Percentiles rank a stretch among this genome's conserved stretches.
These are phyloP conservation scores for Herpailurus yagouaroundi DNA, from an alignment of 2,113 vertebrate genomes.

Conservation along the genomic window DNA sequence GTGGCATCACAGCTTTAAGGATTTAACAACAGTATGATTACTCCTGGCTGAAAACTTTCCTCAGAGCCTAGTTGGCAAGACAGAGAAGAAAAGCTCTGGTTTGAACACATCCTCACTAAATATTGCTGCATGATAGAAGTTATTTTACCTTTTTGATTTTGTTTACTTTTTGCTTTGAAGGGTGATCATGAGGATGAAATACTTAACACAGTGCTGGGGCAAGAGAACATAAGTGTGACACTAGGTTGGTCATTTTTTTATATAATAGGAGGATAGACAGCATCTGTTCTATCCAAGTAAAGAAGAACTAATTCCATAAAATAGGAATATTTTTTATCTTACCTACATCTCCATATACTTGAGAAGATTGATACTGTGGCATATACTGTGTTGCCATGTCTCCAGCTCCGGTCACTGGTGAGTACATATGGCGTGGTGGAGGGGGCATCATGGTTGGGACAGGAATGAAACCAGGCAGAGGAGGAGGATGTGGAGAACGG, in stretches of 20 bases:
- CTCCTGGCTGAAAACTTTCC: slow-evolving; percentile 17
- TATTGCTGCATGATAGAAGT: not conserved
- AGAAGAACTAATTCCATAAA: not conserved
- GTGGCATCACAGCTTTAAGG: not conserved
- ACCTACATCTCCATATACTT: slow-evolving; percentile 97
- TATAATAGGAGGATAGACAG: not conserved
- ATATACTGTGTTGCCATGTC: slow-evolving; percentile 96
- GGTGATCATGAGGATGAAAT: not conserved
- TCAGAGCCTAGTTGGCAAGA: not conserved
- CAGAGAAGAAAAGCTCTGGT: not conserved
- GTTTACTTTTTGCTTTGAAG: slow-evolving; percentile 31
- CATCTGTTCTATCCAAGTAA: not conserved
- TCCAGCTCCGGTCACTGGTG: slow-evolving; percentile 92
- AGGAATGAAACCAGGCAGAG: slow-evolving; percentile 95
- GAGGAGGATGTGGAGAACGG: slow-evolving; percentile 93
- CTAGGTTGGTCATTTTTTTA: slow-evolving; percentile 39
- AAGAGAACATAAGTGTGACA: not conserved
- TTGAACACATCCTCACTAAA: not conserved
- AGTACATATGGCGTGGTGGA: slow-evolving; percentile 93
- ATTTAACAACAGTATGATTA: not conserved
- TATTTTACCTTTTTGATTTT: slow-evolving; percentile 44
- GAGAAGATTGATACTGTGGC: slow-evolving; percentile 95
- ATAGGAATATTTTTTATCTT: slow-evolving; percentile 74
- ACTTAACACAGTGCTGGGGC: not conserved
- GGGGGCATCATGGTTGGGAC: slow-evolving; percentile 95